Evolutionary conservation across 2,888 invertebrate species (phyloP).

Genomic region (Andrena flavipes): DNA sequence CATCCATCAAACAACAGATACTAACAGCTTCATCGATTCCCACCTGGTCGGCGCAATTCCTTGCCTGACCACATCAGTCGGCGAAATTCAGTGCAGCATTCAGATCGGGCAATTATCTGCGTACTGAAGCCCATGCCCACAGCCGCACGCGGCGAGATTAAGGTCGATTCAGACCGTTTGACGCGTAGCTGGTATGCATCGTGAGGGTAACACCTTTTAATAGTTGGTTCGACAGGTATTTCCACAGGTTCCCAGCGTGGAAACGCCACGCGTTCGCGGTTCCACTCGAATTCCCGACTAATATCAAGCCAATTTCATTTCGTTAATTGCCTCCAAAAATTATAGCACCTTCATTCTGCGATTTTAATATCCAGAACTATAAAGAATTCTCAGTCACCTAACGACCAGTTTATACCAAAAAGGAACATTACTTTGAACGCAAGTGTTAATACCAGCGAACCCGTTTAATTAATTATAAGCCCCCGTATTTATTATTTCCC

Average conservation of each 20-base stretch:
- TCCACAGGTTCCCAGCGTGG: slow-evolving; percentile 1
- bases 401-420: too few relatives aligned
- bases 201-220: slow-evolving; percentile 48
- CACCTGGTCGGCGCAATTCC: slow-evolving; percentile 49
- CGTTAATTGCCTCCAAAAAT: too few relatives aligned
- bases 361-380: background rate
- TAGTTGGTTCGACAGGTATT: slow-evolving; percentile 34
- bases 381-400: too few relatives aligned
- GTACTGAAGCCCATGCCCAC: slow-evolving; percentile 26
- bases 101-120: slow-evolving; percentile 55
- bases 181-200: slow-evolving; percentile 38
- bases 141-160: slow-evolving; percentile 46
- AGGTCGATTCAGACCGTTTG: slow-evolving; percentile 58
- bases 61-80: slow-evolving; percentile 33
- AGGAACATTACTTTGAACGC: too few relatives aligned
- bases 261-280: too few relatives aligned
- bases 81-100: slow-evolving; percentile 45
- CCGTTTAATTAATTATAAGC: too few relatives aligned
- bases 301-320: background rate
- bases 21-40: slow-evolving; percentile 23
- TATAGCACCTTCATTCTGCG: background rate
- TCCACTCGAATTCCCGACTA: background rate
- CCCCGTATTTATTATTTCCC: too few relatives aligned
- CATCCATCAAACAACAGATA: background rate
- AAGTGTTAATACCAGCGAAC: too few relatives aligned